Conservation (phyloP, 2,113 vertebrate genomes). For the Charina bottae region DNA sequence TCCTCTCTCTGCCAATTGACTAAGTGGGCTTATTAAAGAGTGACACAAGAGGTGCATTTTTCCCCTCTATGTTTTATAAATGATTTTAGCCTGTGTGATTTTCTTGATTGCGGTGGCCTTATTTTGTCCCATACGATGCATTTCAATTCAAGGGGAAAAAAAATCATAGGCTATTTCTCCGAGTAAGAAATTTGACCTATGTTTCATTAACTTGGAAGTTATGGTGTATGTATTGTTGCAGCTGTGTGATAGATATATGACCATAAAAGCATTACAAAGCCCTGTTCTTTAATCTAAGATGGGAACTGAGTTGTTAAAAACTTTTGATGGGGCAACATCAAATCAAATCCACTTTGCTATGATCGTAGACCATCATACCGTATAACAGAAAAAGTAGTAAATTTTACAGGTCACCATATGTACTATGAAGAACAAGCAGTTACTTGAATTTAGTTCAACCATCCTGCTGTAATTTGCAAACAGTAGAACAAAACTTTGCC, state of each 20-base stretch:
- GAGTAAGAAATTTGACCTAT: conserved; percentile 27
- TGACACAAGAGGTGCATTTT: conserved; percentile 36
- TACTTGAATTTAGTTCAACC: too few species aligned
- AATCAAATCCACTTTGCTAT: too few species aligned
- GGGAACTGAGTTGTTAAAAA: conserved; percentile 64
- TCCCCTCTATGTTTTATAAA: conserved; percentile 51
- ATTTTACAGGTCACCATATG: too few species aligned
- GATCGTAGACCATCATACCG: too few species aligned
- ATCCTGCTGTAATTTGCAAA: too few species aligned
- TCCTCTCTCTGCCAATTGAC: conserved; percentile 49
- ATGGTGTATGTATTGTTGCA: neutral
- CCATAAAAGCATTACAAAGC: conserved; percentile 52
- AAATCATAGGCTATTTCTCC: conserved; percentile 48
- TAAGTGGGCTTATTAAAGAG: conserved; percentile 46
- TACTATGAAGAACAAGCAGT: too few species aligned
- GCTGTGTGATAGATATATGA: conserved; percentile 46
- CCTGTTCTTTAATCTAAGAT: conserved; percentile 43
- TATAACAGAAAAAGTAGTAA: too few species aligned
- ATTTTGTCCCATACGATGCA: conserved; percentile 27
- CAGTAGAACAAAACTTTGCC: too few species aligned
- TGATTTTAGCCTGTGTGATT: conserved; percentile 56
- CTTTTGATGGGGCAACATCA: conserved; percentile 55
- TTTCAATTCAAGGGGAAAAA: conserved; percentile 42
- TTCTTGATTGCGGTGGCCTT: conserved; percentile 50
- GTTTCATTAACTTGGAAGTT: conserved; percentile 51